Base-by-base conservation (phyloP, 2,113 vertebrate genomes). In the Oophaga pumilio region DNA sequence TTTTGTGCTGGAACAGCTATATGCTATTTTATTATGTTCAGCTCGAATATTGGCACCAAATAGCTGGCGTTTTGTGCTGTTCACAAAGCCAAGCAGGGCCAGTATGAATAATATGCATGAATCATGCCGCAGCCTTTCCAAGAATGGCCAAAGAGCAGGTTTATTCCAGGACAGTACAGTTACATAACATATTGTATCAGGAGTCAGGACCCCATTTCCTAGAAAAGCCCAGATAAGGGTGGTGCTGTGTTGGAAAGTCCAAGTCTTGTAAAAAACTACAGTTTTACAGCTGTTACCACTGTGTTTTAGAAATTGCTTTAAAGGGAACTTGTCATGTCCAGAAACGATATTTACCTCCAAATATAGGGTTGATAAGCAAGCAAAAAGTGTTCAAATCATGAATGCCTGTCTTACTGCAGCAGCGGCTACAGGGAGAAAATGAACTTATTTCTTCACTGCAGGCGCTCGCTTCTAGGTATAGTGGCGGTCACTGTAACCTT, bases 51-150 rank as follows among this genome's bases (percentile, higher is more conserved):
- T 69, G 81, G 64, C 62, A 69, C 49, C 28, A 53, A 26, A 68
- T 69, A 66, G 53, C n/a, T 83, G 62, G 62, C 81, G 53, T 69
- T 26, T 83, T 83, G 81, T 83, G 17, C 14, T 69, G 49, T 69
- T 68, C 26, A 66, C 80, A 66, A 82, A n/a, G 33, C 60, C 10
- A 26, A 82, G 43, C 80, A 50, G 33, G 60, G 43, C 60, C 80
- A 69, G 81, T 28, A 83, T 83, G 62, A 83, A 83, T 83, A 68
- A 83, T 83, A 50, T 83, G 62, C 43, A 83, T 83, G 81, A 83
- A 69, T 83, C 81, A 83, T 83, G n/a, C 59, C 18, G 14, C 49
- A 83, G 81, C 81, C 62, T 69, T 83, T 83, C 62, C 81, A 83
- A 83, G n/a, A 83, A 83, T 24, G 62, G 81, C 50, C 64, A 83